Evolutionary conservation across 2,113 vertebrate species (phyloP), one percentile per base, ranked within the genome.

Genomic region (Psilopogon haemacephalus): DNA sequence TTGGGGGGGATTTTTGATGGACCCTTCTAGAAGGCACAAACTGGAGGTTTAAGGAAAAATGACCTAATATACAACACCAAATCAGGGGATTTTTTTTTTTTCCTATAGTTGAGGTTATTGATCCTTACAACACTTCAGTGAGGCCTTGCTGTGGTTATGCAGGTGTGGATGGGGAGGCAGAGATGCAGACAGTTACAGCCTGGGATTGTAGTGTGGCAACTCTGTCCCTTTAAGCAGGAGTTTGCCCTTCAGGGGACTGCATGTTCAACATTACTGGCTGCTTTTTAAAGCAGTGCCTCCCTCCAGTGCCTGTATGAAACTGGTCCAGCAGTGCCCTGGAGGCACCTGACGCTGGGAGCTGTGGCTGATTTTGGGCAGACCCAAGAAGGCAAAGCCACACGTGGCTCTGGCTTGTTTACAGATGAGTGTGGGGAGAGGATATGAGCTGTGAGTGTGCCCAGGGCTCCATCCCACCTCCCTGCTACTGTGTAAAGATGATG

Each of bases 371-470:
- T 42, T 0, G 7, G 54, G n/a, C n/a, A 92, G 62, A 70, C 1
- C 11, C 50, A 12, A 9, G 32, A 40, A 15, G 19, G 38, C 12
- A 26, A 64, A 68, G 16, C 30, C 20, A 32, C 7, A 5, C 0
- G 4, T 26, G 28, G 56, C 37, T 55, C 52, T 2, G 10, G 33
- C 2, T 48, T 12, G 11, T 50, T 74, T 24, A 4, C 3, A 6
- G 62, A 24, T 3, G 74, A 15, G 50, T 1, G 1, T 1, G 44
- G 44, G 58, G 44, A 42, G 44, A 81, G 20, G 74, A 54, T 48
- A 2, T 0, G 9, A 44, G 54, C 15, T 48, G 26, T 1, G 32
- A 75, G 52, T 0, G 0, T 1, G 44, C 16, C 40, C 2, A 2
- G 26, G 32, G 70, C 55, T 89, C n/a, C 40, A 12, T 56, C 71